Evolutionary conservation across 2,888 invertebrate species (phyloP), one percentile per base, ranked within the genome.

Genomic region (Himalopsyche anomala): DNA sequence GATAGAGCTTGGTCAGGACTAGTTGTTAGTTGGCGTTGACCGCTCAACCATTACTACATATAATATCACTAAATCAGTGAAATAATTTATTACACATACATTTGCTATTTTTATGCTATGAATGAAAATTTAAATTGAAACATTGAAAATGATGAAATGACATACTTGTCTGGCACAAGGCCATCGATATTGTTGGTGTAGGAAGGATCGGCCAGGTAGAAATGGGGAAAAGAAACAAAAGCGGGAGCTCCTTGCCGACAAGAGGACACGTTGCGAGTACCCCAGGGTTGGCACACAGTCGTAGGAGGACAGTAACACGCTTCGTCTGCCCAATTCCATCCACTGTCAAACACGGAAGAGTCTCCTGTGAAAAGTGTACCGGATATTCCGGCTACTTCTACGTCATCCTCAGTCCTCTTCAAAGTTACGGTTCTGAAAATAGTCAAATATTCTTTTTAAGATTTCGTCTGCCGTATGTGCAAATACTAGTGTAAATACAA

Each of bases 171-270:
- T 0, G 98, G 96, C 0, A 92, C 90, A 90, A 98, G 91, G 0
- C 97, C 97, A 0, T 92, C 91, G 0, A 98, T 92, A 62, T 93
- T 93, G 85, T 93, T 90, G 12, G 92, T 90, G 90, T 97, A 97
- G 88, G 92, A 92, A 0, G 94, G 93, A 91, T 97, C 96, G 0
- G 96, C 95, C 89, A 96, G 91, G 89, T 96, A 95, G 92, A 97
- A 97, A 91, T 98, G 97, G 0, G 98, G 98, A 89, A 95, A 95
- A 0, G 97, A 96, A 40, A 97, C 94, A 91, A 96, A 96, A 17
- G 96, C 96, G 0, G 98, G 98, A n/a, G 97, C 96, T 83, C 96
- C 96, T 91, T 93, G 95, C 88, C 96, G 95, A 90, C 97, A 97
- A 45, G 91, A 91, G 0, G 96, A 96, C 89, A 97, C 95, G 90